Percentiles rank a stretch among this genome's conserved stretches.
phyloP scores from a whole-genome alignment of 23 tunicate species.

The Pegea sp. region DNA sequence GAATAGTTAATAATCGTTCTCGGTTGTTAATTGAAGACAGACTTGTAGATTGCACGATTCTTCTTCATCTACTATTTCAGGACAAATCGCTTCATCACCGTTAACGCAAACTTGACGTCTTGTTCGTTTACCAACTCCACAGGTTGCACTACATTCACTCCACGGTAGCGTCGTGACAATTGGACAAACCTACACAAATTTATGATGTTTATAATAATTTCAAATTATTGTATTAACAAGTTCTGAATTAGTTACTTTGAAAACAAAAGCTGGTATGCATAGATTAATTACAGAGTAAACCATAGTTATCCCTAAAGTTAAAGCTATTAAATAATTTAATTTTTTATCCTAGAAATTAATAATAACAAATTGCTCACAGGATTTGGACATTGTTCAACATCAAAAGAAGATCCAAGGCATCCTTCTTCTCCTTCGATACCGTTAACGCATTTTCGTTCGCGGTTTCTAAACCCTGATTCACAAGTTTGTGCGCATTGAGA shows the following conservation, averaged over 20 bases:
- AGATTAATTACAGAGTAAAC: too few species aligned
- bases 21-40: neutral
- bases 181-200: too few species aligned
- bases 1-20: neutral
- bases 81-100: slow-evolving; percentile 14
- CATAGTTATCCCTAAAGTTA: too few species aligned
- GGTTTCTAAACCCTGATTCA: slow-evolving; percentile 17
- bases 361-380: too few species aligned
- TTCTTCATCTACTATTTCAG: slow-evolving; percentile 1
- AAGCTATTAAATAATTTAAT: too few species aligned
- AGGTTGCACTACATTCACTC: slow-evolving; percentile 9
- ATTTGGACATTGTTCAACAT: slow-evolving; percentile 4
- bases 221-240: too few species aligned
- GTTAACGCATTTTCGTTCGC: slow-evolving; percentile 11
- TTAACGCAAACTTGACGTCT: slow-evolving; percentile 31
- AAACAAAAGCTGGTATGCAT: too few species aligned
- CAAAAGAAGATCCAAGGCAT: slow-evolving; percentile 3
- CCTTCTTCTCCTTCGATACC: slow-evolving; percentile 23
- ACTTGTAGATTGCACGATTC: slow-evolving; percentile 16
- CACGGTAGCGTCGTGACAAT: slow-evolving; percentile 3
- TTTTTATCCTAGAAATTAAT: too few species aligned
- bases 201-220: too few species aligned
- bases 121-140: slow-evolving; percentile 23
- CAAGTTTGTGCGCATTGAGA: slow-evolving; percentile 45
- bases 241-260: too few species aligned